Evolutionary conservation across 64 coral and sea anemone species (phyloP), one percentile per base, ranked within the genome.

Genomic region (Porites australiensis): DNA sequence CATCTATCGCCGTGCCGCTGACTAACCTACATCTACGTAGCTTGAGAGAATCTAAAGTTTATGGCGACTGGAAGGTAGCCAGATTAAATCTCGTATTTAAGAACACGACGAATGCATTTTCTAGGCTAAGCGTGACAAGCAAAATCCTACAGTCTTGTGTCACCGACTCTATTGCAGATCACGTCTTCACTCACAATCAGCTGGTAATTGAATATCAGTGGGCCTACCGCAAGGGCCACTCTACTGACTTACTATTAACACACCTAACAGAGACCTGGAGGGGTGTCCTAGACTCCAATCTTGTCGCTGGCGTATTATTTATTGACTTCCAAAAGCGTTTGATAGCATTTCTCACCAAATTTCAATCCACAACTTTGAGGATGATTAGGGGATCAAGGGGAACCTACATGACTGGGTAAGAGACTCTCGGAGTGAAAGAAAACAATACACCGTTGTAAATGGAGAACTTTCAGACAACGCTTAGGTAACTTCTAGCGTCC

Each of bases 111-210:
- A 75, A 71, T 22, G 51, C 72, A 8, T 69, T 88, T 1, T 74
- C 67, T 18, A 88, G 75, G 48, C 66, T 88, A 44, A 88, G 70
- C 22, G 72, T 89, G 22, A 72, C 53, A 77, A 89, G 58, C 58
- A 86, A 86, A 50, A 86, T 86, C 13, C 61, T 86, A 13, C 61
- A 48, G 61, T 85, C 82, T 23, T 85, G 82, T 54, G 61, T 85
- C 23, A 19, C 82, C 18, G 82, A 85, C 50, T 47, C 22, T 8
- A 60, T 85, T 68, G 22, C 4, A 46, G 16, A 10, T 16, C 61
- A 85, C 46, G 59, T 85, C 21, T 85, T 85, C 4, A 85, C 18
- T 9, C 14, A 64, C 44, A 85, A 69, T 67, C 7, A 85, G 21
- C 18, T 52, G 79, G 19, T 58, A 58, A 20, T 57, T 59, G 5